phyloP scores from a whole-genome alignment of 2,113 vertebrate species.

The Rhinoderma darwinii region DNA sequence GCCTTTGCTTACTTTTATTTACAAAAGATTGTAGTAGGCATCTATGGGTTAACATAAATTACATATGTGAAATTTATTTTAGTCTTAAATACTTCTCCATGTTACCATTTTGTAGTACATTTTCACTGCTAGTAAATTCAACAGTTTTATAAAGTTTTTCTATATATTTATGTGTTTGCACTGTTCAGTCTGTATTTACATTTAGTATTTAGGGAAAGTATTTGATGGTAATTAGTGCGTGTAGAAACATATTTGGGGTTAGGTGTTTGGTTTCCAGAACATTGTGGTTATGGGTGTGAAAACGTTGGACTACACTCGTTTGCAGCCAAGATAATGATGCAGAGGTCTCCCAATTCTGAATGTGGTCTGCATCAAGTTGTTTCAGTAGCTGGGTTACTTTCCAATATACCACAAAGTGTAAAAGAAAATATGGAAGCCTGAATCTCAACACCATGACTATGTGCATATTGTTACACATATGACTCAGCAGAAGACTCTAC shows the following conservation, averaged over 20 bases:
- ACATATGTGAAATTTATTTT: neutral
- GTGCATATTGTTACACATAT: neutral
- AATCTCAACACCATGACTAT: conserved; percentile 1
- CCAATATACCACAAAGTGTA: neutral
- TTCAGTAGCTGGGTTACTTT: neutral
- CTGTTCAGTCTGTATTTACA: neutral
- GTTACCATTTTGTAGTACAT: neutral
- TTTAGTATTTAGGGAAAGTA: neutral
- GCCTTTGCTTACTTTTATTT: neutral
- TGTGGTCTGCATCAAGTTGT: conserved; percentile 45
- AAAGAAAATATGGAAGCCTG: neutral
- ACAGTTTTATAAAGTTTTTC: neutral
- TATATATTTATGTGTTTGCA: conserved; percentile 15
- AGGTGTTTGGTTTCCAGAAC: conserved; percentile 41
- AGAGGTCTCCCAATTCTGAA: conserved; percentile 1
- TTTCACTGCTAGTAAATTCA: neutral
- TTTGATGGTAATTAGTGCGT: conserved; percentile 19
- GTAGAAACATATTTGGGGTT: conserved; percentile 47
- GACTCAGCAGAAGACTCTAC: neutral
- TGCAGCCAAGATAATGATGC: conserved; percentile 40
- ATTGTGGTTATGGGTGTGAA: conserved; percentile 54
- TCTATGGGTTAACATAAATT: neutral
- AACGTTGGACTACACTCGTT: conserved; percentile 22
- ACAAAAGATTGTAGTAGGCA: neutral
- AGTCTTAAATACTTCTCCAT: neutral